A percentile compares a stretch with the other conserved stretches of the same genome.
phyloP scores from a whole-genome alignment of 2,888 invertebrate species.

The Dryobotodes eremita region DNA sequence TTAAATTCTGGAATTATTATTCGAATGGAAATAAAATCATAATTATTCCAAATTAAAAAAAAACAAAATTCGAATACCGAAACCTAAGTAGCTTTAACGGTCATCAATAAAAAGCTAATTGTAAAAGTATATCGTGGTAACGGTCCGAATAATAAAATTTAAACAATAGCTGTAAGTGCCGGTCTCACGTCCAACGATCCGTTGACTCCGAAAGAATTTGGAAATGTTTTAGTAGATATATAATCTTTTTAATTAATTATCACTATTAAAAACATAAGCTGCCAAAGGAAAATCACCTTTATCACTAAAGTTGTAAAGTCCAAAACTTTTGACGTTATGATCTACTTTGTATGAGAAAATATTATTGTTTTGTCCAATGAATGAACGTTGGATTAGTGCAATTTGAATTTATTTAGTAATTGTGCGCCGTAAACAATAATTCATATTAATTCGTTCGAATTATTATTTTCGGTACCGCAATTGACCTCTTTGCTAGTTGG shows the following conservation, averaged over 20 bases:
- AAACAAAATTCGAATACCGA: conserved; percentile 62
- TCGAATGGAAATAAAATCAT: conserved; percentile 48
- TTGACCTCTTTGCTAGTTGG: conserved; percentile 65
- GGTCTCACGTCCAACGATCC: conserved; percentile 82
- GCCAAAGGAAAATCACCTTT: conserved; percentile 69
- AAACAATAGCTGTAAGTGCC: conserved; percentile 78
- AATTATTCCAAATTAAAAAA: conserved; percentile 61
- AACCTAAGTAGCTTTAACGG: conserved; percentile 67
- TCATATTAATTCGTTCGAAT: conserved; percentile 83
- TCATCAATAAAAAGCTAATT: conserved; percentile 72
- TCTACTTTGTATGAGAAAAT: conserved; percentile 83
- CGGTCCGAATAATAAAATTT: conserved; percentile 75
- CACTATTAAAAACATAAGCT: conserved; percentile 75
- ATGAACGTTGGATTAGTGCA: conserved; percentile 86
- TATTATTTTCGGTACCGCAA: conserved; percentile 78
- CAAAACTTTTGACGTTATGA: conserved; percentile 61
- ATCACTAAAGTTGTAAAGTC: conserved; percentile 67
- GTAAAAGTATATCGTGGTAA: conserved; percentile 72
- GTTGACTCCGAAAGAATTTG: conserved; percentile 86
- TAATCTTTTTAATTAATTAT: conserved; percentile 88
- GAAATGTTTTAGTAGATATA: conserved; percentile 85
- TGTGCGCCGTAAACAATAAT: conserved; percentile 83
- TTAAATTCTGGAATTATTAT: conserved; percentile 33
- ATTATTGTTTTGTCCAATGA: conserved; percentile 87
- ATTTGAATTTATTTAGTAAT: conserved; percentile 87